A percentile compares a stretch with the other conserved stretches of the same genome.
Evolutionary conservation across 2,113 vertebrate genomes (phyloP).

Genomic region (Catharus bicknelli): DNA sequence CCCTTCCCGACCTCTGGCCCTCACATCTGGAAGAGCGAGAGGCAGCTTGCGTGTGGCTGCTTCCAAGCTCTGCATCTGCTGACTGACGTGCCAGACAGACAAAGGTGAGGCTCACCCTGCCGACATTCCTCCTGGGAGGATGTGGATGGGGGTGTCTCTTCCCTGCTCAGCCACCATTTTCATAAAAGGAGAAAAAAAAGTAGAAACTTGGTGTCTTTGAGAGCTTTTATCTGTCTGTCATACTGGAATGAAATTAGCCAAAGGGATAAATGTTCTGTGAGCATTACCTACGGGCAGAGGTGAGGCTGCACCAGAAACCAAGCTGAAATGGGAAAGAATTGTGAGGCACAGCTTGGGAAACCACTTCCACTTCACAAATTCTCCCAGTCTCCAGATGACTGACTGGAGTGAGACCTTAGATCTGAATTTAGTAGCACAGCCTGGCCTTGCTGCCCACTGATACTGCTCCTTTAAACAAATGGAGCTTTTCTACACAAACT

Average conservation of each 20-base stretch:
- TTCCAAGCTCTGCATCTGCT: conserved; percentile 1
- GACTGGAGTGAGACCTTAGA: background rate
- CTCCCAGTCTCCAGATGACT: background rate
- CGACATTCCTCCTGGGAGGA: background rate
- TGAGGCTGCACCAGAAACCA: conserved; percentile 14
- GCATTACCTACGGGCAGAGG: conserved; percentile 15
- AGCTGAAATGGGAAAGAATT: conserved; percentile 5
- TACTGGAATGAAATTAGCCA: conserved; percentile 14
- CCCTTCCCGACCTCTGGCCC: conserved; percentile 59
- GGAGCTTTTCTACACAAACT: background rate
- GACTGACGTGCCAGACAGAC: background rate
- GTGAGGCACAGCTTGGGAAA: conserved; percentile 15
- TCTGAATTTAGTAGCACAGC: background rate
- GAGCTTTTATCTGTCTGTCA: conserved; percentile 35
- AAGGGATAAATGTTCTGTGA: conserved; percentile 32
- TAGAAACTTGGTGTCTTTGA: background rate
- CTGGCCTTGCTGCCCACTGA: background rate
- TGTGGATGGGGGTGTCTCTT: background rate
- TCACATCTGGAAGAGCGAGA: conserved; percentile 60
- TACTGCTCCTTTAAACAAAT: background rate
- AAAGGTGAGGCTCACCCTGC: conserved; percentile 51
- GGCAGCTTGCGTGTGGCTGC: conserved; percentile 39
- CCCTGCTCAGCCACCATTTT: background rate
- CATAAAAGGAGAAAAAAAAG: background rate
- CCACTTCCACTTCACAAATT: conserved; percentile 3